phyloP scores from a whole-genome alignment of 2,797 vertebrate genomes.

The Tenualosa ilisha region DNA sequence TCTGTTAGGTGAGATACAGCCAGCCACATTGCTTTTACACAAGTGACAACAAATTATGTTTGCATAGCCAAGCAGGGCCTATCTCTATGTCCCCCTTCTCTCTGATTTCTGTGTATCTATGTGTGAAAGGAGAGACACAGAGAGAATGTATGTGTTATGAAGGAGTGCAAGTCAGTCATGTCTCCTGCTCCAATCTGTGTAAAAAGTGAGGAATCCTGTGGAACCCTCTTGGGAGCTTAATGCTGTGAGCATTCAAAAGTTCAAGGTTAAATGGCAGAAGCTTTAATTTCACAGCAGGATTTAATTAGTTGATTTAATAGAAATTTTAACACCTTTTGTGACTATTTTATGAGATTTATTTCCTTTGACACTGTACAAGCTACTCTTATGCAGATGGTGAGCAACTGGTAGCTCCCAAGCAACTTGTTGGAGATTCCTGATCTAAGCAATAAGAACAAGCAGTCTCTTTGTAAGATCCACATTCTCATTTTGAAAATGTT shows the following conservation, averaged over 20 bases:
- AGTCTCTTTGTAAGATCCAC: no score
- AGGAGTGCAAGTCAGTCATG: background rate
- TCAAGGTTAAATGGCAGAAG: constrained; percentile 60
- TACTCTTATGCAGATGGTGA: no score
- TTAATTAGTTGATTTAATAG: background rate
- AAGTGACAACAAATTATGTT: constrained; percentile 66
- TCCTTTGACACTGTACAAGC: no score
- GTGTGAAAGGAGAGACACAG: background rate
- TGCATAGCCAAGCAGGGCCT: constrained; percentile 49
- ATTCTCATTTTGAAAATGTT: background rate
- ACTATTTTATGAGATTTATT: no score
- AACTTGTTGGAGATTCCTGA: no score
- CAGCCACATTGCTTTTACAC: constrained; percentile 45
- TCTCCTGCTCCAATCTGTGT: background rate
- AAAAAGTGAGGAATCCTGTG: constrained; percentile 8
- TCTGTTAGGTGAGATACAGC: constrained; percentile 59
- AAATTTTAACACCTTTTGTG: no score
- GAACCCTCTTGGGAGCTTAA: constrained; percentile 46
- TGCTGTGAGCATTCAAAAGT: constrained; percentile 64
- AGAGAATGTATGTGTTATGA: constrained; percentile 18
- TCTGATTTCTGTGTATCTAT: constrained; percentile 38
- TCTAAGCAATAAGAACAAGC: no score
- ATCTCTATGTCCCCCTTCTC: constrained; percentile 44
- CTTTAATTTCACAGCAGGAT: constrained; percentile 52
- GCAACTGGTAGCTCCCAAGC: no score